These are phyloP conservation scores for Yponomeuta evonymella DNA, from an alignment of 2,888 invertebrate species.

Conservation along the genomic window DNA sequence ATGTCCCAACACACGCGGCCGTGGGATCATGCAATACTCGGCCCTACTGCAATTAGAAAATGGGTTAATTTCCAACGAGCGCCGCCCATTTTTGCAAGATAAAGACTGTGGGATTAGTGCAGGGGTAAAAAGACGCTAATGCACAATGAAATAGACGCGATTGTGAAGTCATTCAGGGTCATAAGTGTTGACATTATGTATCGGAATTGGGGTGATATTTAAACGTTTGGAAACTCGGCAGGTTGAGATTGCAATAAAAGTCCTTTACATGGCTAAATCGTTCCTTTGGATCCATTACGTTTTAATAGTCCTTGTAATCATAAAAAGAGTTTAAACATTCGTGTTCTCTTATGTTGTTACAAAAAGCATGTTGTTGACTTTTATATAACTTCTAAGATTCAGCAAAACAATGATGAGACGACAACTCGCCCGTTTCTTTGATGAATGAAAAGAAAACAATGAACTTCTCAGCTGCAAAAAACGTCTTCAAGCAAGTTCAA, in stretches of 20 bases:
- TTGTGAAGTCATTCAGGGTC: background rate
- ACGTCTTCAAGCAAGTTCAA: background rate
- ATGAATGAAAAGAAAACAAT: background rate
- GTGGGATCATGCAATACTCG: conserved; percentile 11
- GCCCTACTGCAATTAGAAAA: conserved; percentile 7
- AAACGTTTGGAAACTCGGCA: no score
- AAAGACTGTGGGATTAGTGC: conserved; percentile 5
- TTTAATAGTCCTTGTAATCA: no score
- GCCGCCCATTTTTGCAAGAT: background rate
- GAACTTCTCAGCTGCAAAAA: background rate
- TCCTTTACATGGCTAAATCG: no score
- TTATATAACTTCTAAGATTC: background rate
- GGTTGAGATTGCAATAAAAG: no score
- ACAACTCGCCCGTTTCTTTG: background rate
- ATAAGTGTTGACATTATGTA: background rate
- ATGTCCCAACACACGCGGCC: conserved; percentile 11
- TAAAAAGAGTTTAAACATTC: background rate
- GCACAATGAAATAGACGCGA: background rate
- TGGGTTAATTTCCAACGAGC: conserved; percentile 10
- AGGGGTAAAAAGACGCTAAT: background rate
- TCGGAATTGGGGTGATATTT: background rate
- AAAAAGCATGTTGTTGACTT: background rate
- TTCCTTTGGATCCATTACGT: no score
- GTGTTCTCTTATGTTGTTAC: background rate
- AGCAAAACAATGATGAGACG: background rate